Conservation (phyloP, 2,113 vertebrate genomes). For the Dasypus novemcinctus region DNA sequence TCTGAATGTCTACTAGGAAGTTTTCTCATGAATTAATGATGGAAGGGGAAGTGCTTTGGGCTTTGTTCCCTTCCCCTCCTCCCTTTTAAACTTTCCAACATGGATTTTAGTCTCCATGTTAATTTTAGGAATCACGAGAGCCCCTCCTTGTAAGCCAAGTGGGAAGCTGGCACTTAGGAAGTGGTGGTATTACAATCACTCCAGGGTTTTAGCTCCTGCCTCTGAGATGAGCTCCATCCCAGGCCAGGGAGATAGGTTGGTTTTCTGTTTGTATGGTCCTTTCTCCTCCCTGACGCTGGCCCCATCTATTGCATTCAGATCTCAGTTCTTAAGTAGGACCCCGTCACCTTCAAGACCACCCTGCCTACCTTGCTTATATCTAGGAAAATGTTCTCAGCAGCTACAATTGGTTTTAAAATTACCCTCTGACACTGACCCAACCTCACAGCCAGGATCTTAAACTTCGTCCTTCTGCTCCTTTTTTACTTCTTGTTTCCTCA, state of each 20-base stretch:
- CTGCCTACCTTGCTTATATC: not conserved
- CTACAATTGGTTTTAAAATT: not conserved
- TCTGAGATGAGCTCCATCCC: not conserved
- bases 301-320: not conserved
- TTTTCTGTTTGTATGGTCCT: not conserved
- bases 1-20: not conserved
- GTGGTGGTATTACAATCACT: constrained; percentile 37
- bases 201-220: not conserved
- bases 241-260: not conserved
- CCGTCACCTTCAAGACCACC: not conserved
- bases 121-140: not conserved
- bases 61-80: not conserved
- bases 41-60: not conserved
- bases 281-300: not conserved
- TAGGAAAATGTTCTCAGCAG: not conserved
- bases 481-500: not conserved
- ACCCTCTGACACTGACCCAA: not conserved
- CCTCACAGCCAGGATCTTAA: not conserved
- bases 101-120: not conserved
- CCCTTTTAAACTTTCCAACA: not conserved
- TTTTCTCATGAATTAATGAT: not conserved
- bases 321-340: not conserved
- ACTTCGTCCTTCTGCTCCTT: not conserved
- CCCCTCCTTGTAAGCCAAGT: constrained; percentile 27
- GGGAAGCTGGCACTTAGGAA: constrained; percentile 39